These are phyloP conservation scores for Cervus canadensis DNA, from an alignment of 2,113 vertebrate genomes.

Conservation along the genomic window DNA sequence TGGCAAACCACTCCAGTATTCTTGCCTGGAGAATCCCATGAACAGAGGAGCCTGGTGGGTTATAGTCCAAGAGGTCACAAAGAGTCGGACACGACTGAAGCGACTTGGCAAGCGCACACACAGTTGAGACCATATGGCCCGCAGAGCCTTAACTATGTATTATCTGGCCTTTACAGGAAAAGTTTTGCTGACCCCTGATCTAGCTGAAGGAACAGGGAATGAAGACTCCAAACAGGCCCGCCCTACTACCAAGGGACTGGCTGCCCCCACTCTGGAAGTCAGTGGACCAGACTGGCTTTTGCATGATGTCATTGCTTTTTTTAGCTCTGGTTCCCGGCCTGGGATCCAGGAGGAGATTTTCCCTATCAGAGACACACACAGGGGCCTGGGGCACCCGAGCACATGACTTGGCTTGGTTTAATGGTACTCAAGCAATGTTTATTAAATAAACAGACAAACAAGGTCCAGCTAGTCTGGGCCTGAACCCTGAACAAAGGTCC, in stretches of 20 bases:
- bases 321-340: slow-evolving; percentile 47
- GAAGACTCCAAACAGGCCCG: not conserved
- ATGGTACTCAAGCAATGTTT: slow-evolving; percentile 9
- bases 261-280: not conserved
- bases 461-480: slow-evolving; percentile 6
- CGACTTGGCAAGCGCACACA: not conserved
- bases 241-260: not conserved
- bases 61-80: not conserved
- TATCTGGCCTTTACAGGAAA: not conserved
- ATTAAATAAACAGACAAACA: slow-evolving; percentile 30
- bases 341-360: slow-evolving; percentile 2
- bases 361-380: not conserved
- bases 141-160: not conserved
- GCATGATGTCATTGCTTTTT: slow-evolving; percentile 67
- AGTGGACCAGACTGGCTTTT: slow-evolving; percentile 48
- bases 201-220: not conserved
- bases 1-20: not conserved
- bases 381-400: not conserved
- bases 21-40: not conserved
- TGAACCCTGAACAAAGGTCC: not conserved
- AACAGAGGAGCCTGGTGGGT: not conserved
- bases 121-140: not conserved
- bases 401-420: not conserved
- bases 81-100: not conserved
- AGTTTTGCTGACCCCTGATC: not conserved